Conservation (phyloP, 2,888 invertebrate genomes). For the Brenthis hecate region DNA sequence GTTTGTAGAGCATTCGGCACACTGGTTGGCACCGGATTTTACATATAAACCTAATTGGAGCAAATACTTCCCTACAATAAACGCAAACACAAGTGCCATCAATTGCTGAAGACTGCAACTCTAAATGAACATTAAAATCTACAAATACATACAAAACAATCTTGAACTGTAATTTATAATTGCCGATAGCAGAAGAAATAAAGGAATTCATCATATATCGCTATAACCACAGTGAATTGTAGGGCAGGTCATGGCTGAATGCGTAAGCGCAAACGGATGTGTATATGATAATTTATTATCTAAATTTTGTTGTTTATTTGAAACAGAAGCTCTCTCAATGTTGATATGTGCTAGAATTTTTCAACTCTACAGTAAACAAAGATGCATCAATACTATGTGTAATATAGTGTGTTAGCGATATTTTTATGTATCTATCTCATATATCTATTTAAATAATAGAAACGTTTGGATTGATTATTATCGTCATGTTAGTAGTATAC, state of each 20-base stretch:
- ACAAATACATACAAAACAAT: background rate
- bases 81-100: conserved; percentile 41
- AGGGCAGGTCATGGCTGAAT: conserved; percentile 79
- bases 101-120: conserved; percentile 38
- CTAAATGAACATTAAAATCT: conserved; percentile 12
- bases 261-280: conserved; percentile 76
- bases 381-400: background rate
- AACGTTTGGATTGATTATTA: conserved; percentile 41
- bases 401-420: background rate
- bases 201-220: conserved; percentile 51
- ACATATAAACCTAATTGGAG: conserved; percentile 49
- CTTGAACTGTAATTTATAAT: conserved; percentile 21
- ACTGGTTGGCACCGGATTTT: conserved; percentile 46
- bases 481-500: conserved; percentile 47
- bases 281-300: conserved; percentile 67
- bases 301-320: conserved; percentile 51
- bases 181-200: conserved; percentile 43
- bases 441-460: conserved; percentile 1
- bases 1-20: conserved; percentile 33
- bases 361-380: conserved; percentile 14
- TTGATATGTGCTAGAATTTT: conserved; percentile 21
- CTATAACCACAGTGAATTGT: conserved; percentile 62
- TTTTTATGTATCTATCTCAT: background rate
- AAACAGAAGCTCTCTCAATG: conserved; percentile 24
- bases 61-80: conserved; percentile 45